Evolutionary conservation across 2,113 vertebrate genomes (phyloP).

Genomic region (Silurus asotus): DNA sequence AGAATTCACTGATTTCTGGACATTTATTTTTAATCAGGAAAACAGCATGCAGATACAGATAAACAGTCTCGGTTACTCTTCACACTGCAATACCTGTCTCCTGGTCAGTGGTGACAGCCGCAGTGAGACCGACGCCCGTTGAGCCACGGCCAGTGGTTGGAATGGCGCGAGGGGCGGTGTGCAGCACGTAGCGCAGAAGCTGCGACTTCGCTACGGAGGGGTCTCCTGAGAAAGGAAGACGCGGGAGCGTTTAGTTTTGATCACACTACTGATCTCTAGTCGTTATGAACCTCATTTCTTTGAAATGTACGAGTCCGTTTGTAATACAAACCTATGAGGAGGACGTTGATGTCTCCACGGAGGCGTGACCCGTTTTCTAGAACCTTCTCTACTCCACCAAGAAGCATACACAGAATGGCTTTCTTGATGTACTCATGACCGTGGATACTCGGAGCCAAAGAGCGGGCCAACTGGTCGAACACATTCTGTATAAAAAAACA

Average conservation of each 20-base stretch:
- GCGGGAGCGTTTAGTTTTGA: not conserved
- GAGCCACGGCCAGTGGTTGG: constrained; percentile 96
- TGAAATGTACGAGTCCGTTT: not conserved
- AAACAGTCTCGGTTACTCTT: not conserved
- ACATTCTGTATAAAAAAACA: constrained; percentile 57
- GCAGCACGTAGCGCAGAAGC: constrained; percentile 90
- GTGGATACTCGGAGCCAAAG: constrained; percentile 94
- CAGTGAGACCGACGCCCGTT: constrained; percentile 90
- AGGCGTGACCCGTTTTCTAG: constrained; percentile 92
- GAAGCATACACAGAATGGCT: constrained; percentile 92
- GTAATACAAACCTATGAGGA: constrained; percentile 84
- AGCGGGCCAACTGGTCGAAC: constrained; percentile 86
- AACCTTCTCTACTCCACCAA: constrained; percentile 93
- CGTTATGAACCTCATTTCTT: not conserved
- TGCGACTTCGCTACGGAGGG: constrained; percentile 97
- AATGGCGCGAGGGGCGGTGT: constrained; percentile 89
- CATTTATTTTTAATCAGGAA: not conserved
- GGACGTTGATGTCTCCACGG: constrained; percentile 94
- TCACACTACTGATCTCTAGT: not conserved
- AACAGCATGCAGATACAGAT: not conserved
- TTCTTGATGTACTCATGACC: constrained; percentile 97
- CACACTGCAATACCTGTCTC: constrained; percentile 81
- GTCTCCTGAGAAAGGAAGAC: constrained; percentile 76
- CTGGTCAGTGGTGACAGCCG: constrained; percentile 93
- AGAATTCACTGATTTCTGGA: not conserved